phyloP scores from a whole-genome alignment of 2,888 invertebrate species.

The Agrochola circellaris region DNA sequence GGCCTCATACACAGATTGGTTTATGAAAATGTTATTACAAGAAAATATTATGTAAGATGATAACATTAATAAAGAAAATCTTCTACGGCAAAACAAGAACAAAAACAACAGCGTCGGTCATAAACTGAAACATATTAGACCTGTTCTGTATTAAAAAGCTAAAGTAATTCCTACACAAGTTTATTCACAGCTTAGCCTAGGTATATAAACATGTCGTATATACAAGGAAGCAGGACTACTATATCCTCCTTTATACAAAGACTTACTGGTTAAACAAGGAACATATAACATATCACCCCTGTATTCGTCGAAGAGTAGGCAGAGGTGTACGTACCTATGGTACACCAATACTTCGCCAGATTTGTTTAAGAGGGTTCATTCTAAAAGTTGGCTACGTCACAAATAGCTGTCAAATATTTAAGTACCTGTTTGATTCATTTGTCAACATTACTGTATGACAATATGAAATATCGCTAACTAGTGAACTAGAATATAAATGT shows the following conservation, averaged over 20 bases:
- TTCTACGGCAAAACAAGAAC: not conserved
- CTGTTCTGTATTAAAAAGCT: constrained; percentile 46
- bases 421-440: too few species aligned
- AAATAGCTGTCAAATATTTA: too few species aligned
- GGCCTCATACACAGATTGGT: not conserved
- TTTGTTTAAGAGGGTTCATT: too few species aligned
- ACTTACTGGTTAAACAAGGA: not conserved
- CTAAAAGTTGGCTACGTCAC: too few species aligned
- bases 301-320: not conserved
- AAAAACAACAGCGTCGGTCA: not conserved
- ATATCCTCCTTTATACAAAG: constrained; percentile 15
- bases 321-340: not conserved
- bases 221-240: constrained; percentile 24
- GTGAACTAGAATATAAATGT: too few species aligned
- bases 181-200: constrained; percentile 43
- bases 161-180: constrained; percentile 32
- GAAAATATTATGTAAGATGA: too few species aligned
- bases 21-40: not conserved
- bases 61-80: not conserved
- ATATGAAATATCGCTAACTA: too few species aligned
- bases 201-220: constrained; percentile 49
- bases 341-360: not conserved
- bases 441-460: too few species aligned
- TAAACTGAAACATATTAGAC: constrained; percentile 42
- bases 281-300: not conserved